These are phyloP conservation scores for Belonocnema kinseyi DNA, from an alignment of 1,140 invertebrate species.

Conservation along the genomic window DNA sequence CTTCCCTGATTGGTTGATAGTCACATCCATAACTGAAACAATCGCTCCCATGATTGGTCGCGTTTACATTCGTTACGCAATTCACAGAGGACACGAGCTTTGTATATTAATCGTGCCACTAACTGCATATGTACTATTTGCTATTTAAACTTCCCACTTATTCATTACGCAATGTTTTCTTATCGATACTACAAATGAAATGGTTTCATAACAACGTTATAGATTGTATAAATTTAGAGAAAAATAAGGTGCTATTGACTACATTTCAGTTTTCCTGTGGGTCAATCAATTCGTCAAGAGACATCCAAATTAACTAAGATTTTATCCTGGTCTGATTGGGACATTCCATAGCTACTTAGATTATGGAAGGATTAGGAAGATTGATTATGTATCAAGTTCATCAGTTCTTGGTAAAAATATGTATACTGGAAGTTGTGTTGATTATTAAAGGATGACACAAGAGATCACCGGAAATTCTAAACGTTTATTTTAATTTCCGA, in stretches of 20 bases:
- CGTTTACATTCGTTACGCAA: slow-evolving; percentile 21
- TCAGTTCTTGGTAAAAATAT: too few relatives aligned
- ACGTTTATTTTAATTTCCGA: too few relatives aligned
- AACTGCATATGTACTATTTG: slow-evolving; percentile 24
- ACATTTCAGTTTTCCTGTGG: not conserved
- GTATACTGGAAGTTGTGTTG: too few relatives aligned
- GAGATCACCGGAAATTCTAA: too few relatives aligned
- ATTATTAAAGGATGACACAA: too few relatives aligned
- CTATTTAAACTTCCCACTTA: slow-evolving; percentile 29
- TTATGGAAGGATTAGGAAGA: too few relatives aligned
- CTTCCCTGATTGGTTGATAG: slow-evolving; percentile 16
- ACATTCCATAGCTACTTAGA: too few relatives aligned
- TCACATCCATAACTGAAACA: not conserved
- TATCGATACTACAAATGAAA: slow-evolving; percentile 6
- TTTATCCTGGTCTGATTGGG: not conserved
- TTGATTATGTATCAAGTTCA: too few relatives aligned
- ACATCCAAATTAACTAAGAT: not conserved
- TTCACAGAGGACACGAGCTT: slow-evolving; percentile 14
- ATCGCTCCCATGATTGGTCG: slow-evolving; percentile 19
- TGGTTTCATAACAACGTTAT: not conserved
- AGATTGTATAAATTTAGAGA: not conserved
- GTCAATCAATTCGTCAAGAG: not conserved
- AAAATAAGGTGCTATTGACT: not conserved
- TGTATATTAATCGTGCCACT: slow-evolving; percentile 26
- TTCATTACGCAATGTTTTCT: slow-evolving; percentile 7